These are phyloP conservation scores for Diglossa brunneiventris DNA, from an alignment of 2,113 vertebrate genomes.

Conservation along the genomic window DNA sequence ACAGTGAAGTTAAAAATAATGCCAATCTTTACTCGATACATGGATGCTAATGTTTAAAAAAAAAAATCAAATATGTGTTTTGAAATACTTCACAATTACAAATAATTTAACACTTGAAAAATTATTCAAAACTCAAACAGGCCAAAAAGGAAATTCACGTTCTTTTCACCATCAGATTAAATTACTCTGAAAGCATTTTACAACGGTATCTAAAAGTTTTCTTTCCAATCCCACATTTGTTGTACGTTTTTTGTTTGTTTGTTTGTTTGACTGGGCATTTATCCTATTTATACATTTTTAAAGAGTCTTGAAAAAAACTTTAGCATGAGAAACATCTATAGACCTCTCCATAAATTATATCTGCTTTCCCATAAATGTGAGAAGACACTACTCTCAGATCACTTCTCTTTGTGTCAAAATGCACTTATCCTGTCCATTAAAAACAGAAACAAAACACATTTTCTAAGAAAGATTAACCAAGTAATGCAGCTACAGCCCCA, in stretches of 20 bases:
- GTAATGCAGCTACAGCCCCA: neutral
- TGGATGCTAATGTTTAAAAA: neutral
- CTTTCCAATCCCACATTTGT: neutral
- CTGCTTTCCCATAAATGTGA: neutral
- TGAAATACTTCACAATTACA: neutral
- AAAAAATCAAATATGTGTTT: neutral
- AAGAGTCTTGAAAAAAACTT: neutral
- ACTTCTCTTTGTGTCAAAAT: neutral
- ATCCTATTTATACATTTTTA: neutral
- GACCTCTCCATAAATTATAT: neutral
- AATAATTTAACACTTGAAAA: conserved; percentile 4
- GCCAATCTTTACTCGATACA: neutral
- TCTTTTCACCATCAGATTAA: neutral
- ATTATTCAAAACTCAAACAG: neutral
- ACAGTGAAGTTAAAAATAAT: neutral
- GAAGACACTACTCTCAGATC: neutral
- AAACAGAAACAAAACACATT: neutral
- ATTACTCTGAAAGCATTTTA: neutral
- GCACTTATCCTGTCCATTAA: neutral
- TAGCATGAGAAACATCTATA: neutral
- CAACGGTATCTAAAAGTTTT: neutral
- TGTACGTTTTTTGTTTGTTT: neutral
- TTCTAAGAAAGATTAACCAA: neutral
- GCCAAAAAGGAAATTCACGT: neutral
- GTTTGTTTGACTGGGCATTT: neutral